Evolutionary conservation across 2,113 vertebrate genomes (phyloP).

Genomic region (Pimephales promelas): DNA sequence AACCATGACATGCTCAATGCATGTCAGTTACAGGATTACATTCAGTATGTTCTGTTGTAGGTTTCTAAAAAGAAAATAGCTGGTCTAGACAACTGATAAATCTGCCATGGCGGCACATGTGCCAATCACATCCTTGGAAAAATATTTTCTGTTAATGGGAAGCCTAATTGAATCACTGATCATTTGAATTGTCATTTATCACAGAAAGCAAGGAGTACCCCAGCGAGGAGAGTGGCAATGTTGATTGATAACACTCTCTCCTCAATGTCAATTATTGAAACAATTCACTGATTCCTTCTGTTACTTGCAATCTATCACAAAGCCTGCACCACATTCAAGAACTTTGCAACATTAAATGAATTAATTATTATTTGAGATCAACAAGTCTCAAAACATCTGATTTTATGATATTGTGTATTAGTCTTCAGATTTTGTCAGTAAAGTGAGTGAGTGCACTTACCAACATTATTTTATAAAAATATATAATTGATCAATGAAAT

Average conservation of each 20-base stretch:
- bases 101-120: conserved; percentile 4
- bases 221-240: conserved; percentile 27
- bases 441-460: too few species aligned
- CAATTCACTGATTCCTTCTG: conserved; percentile 51
- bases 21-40: conserved; percentile 29
- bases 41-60: conserved; percentile 8
- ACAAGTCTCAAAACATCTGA: neutral
- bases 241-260: conserved; percentile 48
- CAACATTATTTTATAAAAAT: too few species aligned
- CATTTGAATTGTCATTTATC: conserved; percentile 48
- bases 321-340: conserved; percentile 29
- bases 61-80: neutral
- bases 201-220: conserved; percentile 42
- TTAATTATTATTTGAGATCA: neutral
- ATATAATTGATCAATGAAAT: too few species aligned
- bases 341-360: conserved; percentile 41
- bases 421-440: neutral
- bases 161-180: conserved; percentile 37
- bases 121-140: conserved; percentile 40
- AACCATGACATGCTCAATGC: conserved; percentile 5
- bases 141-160: conserved; percentile 41
- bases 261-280: conserved; percentile 56
- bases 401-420: neutral
- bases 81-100: neutral
- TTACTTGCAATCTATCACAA: conserved; percentile 43